Base-by-base conservation (phyloP, 2,888 invertebrate species). In the Leucozona laternaria region DNA sequence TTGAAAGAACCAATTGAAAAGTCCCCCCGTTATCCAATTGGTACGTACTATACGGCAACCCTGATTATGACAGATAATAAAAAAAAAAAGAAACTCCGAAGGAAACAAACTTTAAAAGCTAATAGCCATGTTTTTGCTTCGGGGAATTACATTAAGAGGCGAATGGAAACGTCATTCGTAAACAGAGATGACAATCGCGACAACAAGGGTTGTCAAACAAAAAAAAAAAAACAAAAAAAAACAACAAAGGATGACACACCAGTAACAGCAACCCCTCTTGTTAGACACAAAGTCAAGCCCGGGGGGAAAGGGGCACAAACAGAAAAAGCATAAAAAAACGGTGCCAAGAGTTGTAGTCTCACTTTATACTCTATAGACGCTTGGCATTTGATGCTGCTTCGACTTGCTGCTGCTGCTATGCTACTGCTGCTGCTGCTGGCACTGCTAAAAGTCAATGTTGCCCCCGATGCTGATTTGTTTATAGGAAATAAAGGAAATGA, bases 401-500 rank as follows among this genome's bases (percentile, higher is more conserved):
- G 20, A 68, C 17, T 37, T 37, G 37, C 28, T 57, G 17, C 40
- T 53, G 37, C 13, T 57, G 8, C 40, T 53, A 7, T 53, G 7
- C 17, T 43, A 1, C 22, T 40, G 25, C 17, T 66, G 55, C 43
- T 71, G 71, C 53, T 71, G 4, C 20, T 28, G 58, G 34, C 58
- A 17, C 43, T 68, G 37, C 53, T 68, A 53, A 68, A 53, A 53
- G 53, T 68, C 68, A 68, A 68, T 68, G 71, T 71, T 55, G 43
- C 25, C 55, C 73, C 79, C 45, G 58, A 62, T 73, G 79, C 75
- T 83, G 88, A 88, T 89, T 89, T 88, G 88, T 88, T 86, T 89
- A 82, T 88, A 78, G 88, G 80, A 84, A 80, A 88, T 89, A 87
- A 88, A 88, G 89, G 89, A 89, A 89, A 88, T 89, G 89, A 88